Base-by-base conservation (phyloP, 2,888 invertebrate genomes). In the Tyria jacobaeae region DNA sequence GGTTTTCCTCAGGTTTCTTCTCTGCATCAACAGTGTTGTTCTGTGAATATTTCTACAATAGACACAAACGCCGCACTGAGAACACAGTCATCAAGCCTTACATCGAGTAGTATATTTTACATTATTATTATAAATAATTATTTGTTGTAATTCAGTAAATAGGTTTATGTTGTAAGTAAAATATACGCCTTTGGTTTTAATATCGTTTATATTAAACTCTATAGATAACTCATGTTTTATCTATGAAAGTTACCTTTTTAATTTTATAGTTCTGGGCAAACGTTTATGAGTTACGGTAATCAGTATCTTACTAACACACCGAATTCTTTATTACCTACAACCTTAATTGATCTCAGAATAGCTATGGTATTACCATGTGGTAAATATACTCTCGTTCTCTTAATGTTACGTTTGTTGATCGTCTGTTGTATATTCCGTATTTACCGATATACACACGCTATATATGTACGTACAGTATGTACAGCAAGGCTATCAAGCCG, bases 81-180 rank as follows among this genome's bases (percentile, higher is more conserved):
- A 80, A 86, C 27, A 76, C 83, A 39, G 83, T 94, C 39, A 93
- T 94, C 37, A 94, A 92, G 59, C 94, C 94, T 50, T 94, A 90
- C 57, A 79, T 90, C 15, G 92, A 94, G 80, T 94, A 84, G 84
- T 65, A 17, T 59, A 47, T 39, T 35, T 24, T 24, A 14, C 4
- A 9, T 9, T n/a, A 10, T 27, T 6, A 31, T 25, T 25, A 25
- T 55, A 7, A n/a, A 63, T 71, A 52, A 51, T 1, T 17, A 44
- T 44, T 44, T 21, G 21, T 44, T 4, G 12, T 44, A 5, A 12
- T 21, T 12, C 9, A 21, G 12, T 4, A 10, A 21, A 31, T 61
- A 65, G 62, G 62, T 25, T 24, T 47, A 60, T n/a, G n/a, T n/a
- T n/a, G n/a, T n/a, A 62, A 71, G 73, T 66, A 71, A 75, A 75